phyloP scores from a whole-genome alignment of 1,140 invertebrate species.

The Caenorhabditis remanei region DNA sequence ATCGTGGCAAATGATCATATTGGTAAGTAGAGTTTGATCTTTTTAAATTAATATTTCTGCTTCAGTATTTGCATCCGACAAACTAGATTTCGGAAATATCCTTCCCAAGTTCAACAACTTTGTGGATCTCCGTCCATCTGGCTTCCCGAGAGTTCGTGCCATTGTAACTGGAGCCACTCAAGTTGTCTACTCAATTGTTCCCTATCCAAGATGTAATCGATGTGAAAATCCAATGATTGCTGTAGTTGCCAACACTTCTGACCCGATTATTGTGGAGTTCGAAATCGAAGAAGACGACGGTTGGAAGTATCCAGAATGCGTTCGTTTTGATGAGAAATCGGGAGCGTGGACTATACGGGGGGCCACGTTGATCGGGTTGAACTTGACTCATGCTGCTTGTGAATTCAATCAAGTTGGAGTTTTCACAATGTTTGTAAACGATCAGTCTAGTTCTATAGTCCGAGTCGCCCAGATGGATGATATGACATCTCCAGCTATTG shows the following conservation, averaged over 20 bases:
- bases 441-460: slow-evolving; percentile 65
- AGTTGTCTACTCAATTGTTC: slow-evolving; percentile 63
- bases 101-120: slow-evolving; percentile 69
- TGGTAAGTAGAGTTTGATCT: slow-evolving; percentile 29
- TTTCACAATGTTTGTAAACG: slow-evolving; percentile 66
- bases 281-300: slow-evolving; percentile 63
- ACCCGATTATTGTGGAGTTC: slow-evolving; percentile 68
- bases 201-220: slow-evolving; percentile 55
- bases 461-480: slow-evolving; percentile 49
- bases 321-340: slow-evolving; percentile 58
- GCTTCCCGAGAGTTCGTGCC: slow-evolving; percentile 50
- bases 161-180: slow-evolving; percentile 21
- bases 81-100: slow-evolving; percentile 63
- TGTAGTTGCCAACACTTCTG: slow-evolving; percentile 58
- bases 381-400: slow-evolving; percentile 70
- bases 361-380: slow-evolving; percentile 69
- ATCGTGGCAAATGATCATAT: slow-evolving; percentile 62
- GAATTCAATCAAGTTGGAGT: slow-evolving; percentile 66
- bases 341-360: slow-evolving; percentile 50
- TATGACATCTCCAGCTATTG: slow-evolving; percentile 53
- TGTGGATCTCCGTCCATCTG: slow-evolving; percentile 58
- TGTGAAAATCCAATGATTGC: slow-evolving; percentile 66
- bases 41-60: slow-evolving; percentile 1
- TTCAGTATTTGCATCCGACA: slow-evolving; percentile 70
- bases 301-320: slow-evolving; percentile 73